Base-by-base conservation (phyloP, 2,113 vertebrate genomes). In the Capreolus pygargus region DNA sequence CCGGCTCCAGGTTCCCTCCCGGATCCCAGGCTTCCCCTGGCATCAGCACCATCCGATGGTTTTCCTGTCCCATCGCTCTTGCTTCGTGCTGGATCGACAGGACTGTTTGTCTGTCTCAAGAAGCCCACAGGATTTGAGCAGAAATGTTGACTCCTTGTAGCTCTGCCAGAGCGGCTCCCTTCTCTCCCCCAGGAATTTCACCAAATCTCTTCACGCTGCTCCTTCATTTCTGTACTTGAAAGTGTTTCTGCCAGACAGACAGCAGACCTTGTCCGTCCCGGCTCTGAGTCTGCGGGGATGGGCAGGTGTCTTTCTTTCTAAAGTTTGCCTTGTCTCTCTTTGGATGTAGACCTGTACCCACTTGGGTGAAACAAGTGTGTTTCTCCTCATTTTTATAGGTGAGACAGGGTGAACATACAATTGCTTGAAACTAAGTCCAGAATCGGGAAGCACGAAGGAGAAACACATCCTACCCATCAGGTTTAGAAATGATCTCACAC, bases 291-390 rank as follows among this genome's bases (percentile, higher is more conserved):
- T 78, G 82, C 12, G 43, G 33, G n/a, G 39, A 13, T 30, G n/a
- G 78, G 5, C 19, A n/a, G 7, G 43, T 27, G 43, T 78, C 19
- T 50, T 85, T 47, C 13, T 19, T 76, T 52, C 50, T 39, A 1
- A 30, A 93, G 19, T 60, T 55, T 58, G n/a, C 19, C 13, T 23
- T 47, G 1, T 82, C 27, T 87, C 8, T 92, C 6, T 13, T 47
- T n/a, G 2, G 1, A 3, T 30, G 14, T 84, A 25, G 36, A 27
- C 15, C 17, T 57, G 43, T 39, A 36, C 1, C 11, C 0, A 0
- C 7, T 6, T 1, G 7, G 27, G 14, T 30, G 36, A 82, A 74
- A 86, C 13, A 6, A 13, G 28, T 79, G 79, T 39, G 39, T 6
- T 45, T 85, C n/a, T 4, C 13, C 47, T 92, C 45, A 14, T 86